Evolutionary conservation across 2,113 vertebrate genomes (phyloP).

Genomic region (Corythaixoides concolor): DNA sequence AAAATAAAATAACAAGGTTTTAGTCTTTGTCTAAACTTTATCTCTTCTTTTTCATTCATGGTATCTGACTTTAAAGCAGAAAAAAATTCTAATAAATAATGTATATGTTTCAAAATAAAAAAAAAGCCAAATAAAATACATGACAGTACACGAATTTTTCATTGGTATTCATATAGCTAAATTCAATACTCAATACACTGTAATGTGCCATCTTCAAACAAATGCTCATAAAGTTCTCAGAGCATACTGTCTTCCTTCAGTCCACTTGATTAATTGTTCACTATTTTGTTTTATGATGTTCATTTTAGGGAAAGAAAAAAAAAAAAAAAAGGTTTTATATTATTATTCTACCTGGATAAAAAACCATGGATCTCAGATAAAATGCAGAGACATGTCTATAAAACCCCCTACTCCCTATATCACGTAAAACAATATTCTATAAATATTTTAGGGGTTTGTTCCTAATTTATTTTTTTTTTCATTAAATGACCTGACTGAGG

Average conservation of each 20-base stretch:
- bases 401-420: accelerated
- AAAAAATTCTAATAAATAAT: neutral
- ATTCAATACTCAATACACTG: neutral
- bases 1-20: too few relatives aligned
- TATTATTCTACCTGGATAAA: neutral
- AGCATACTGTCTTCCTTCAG: neutral
- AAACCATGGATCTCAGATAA: neutral
- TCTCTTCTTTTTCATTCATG: neutral
- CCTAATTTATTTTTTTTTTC: neutral
- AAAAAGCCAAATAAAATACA: neutral
- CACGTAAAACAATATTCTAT: neutral
- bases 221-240: neutral
- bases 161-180: neutral
- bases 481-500: neutral
- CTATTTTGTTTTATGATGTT: neutral
- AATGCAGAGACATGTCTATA: neutral
- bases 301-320: neutral
- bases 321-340: neutral
- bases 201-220: neutral
- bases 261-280: neutral
- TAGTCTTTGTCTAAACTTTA: neutral
- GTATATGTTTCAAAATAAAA: neutral
- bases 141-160: neutral
- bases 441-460: neutral
- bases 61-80: neutral